Base-by-base conservation (phyloP, 2,797 vertebrate species). In the Oryzias sinensis region DNA sequence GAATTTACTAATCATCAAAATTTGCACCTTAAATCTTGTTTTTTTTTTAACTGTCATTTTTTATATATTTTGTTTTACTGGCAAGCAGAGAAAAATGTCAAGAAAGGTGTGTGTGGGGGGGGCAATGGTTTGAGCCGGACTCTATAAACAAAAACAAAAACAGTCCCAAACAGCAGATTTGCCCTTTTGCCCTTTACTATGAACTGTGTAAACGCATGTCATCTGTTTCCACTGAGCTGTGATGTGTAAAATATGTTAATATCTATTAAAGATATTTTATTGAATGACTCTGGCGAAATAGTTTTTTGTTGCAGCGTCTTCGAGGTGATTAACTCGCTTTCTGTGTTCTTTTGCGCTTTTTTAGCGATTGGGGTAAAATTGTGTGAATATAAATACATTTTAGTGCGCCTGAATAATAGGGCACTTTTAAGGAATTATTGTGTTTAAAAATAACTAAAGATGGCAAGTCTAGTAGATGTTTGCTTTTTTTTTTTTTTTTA, bases 251-350 rank as follows among this genome's bases (percentile, higher is more conserved):
- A 83, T 86, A 84, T 73, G 84, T 89, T 89, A 88, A 79, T 89
- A 88, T 88, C 84, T 86, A 89, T 89, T 90, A 90, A 90, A 91
- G 74, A 87, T 88, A 90, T 91, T 91, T 91, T 91, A 86, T 89
- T 88, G 80, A 82, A 85, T 69, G 86, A 82, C 62, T 77, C 43
- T 64, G 45, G 13, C 4, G 6, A 49, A 18, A 45, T 72, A 46
- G n/a, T 68, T 11, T 65, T 62, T 65, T 43, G 4, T 6, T 4
- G 2, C 41, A 13, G 14, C 0, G 7, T 18, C 52, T 42, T 56
- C 20, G 29, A 11, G 49, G 16, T 56, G 54, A 56, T 41, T 14
- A 15, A 37, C 42, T 8, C 1, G 1, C 16, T 52, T 50, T 42
- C 17, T 20, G 33, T 27, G 20, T 18, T 4, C 18, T 0, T 25